phyloP scores from a whole-genome alignment of 2,113 vertebrate species.

The Sarotherodon lohbergeri region DNA sequence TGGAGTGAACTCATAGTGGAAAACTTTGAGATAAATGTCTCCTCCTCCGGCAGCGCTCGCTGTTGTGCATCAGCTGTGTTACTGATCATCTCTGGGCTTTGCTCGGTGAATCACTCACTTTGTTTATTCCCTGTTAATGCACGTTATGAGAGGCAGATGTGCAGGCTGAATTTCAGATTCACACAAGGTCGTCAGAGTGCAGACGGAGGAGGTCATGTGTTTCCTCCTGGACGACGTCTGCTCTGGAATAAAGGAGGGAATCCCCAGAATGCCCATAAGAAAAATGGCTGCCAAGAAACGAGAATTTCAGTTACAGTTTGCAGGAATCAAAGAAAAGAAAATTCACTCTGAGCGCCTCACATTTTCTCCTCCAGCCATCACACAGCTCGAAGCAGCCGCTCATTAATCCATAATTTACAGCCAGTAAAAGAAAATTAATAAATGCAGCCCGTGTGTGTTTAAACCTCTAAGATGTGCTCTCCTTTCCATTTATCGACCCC shows the following conservation, averaged over 20 bases:
- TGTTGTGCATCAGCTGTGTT: neutral
- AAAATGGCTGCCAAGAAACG: neutral
- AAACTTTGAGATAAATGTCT: neutral
- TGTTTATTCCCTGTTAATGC: neutral
- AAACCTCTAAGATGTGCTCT: neutral
- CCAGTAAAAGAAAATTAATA: neutral
- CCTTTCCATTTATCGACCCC: neutral
- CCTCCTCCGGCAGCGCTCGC: neutral
- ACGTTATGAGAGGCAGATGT: conserved; percentile 9
- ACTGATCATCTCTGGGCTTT: neutral
- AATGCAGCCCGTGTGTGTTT: neutral
- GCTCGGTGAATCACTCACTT: neutral
- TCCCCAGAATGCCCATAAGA: neutral
- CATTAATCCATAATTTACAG: neutral
- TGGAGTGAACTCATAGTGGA: neutral
- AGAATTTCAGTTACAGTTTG: neutral
- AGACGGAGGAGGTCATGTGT: neutral
- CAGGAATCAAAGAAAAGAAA: neutral
- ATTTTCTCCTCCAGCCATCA: neutral
- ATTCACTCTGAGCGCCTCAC: neutral
- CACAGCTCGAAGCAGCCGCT: neutral
- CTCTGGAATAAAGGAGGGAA: neutral
- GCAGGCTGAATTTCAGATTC: neutral
- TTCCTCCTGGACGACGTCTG: neutral
- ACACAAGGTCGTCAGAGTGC: neutral